Evolutionary conservation across 2,113 vertebrate species (phyloP), one percentile per base, ranked within the genome.

Genomic region (Microcebus jonahi): DNA sequence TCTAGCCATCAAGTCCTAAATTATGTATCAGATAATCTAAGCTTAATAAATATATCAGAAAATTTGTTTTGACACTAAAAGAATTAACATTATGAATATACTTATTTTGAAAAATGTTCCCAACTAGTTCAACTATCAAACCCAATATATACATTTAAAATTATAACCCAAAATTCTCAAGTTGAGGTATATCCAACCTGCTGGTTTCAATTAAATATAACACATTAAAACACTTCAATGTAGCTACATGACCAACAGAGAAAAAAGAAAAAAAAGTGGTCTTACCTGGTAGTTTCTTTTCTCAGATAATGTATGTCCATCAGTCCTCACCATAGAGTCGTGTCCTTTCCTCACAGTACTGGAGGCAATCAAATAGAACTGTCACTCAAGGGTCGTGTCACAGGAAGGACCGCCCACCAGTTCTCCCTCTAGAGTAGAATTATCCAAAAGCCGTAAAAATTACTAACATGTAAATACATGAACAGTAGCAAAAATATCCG

Each of bases 301-400:
- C 96, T 98, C 98, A 98, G 98, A 98, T 98, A 98, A 98, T 98
- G 98, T 98, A 98, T 98, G 98, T 98, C 98, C 98, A 98, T 98
- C 98, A 98, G 98, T 98, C 98, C 98, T 98, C 98, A 98, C 98
- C 98, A 98, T 98, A 98, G 98, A 98, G 98, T 98, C 98, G 97
- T 98, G 98, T 98, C 97, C 97, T 98, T 98, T 98, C 97, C 98
- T 98, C 98, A 98, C 98, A 98, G 98, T 98, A 98, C 97, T 97
- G 98, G 98, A 98, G 98, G 98, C 98, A 98, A 98, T 98, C 98
- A 98, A 98, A 98, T 53, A 98, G 92, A 98, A 98, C 98, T 98
- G 98, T 98, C 98, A 98, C 98, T 98, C 98, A 98, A 98, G 97
- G 97, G 97, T 97, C 97, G 97, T 98, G 97, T 98, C 98, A 97